Base-by-base conservation (phyloP, 2,797 vertebrate genomes). In the Helostoma temminkii region DNA sequence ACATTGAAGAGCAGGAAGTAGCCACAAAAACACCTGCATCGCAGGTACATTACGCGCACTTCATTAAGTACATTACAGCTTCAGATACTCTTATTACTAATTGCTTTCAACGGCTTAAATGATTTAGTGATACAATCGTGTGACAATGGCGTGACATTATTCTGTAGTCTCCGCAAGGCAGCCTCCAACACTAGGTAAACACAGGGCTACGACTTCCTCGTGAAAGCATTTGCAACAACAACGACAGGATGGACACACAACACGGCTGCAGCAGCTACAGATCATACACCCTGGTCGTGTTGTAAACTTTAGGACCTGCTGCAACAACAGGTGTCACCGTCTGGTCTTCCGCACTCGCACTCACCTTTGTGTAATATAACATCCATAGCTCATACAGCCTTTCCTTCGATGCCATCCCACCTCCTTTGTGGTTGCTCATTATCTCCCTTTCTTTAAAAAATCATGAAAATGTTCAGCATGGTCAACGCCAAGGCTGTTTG, bases 311-410 rank as follows among this genome's bases (percentile, higher is more conserved):
- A 48, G 57, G 42, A 80, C 39, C 72, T 24, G 67, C 66, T 30
- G 69, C 76, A 62, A 86, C 91, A 93, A 93, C 94, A 95, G 93
- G 94, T 94, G 93, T 91, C 89, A 71, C 46, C 78, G 84, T 73
- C 90, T 73, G 87, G 41, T 78, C 85, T 84, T 84, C 85, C 86
- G 86, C 83, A 74, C 80, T 84, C 43, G 65, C 82, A 73, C 95
- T 96, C 91, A 98, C 96, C 96, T 97, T 97, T 30, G 95, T 94
- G 89, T 95, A 96, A 86, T 96, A 97, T 5, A 96, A 94, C 95
- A 97, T 96, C 96, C 97, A 98, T 76, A 97, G 94, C 93, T 98
- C 96, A 57, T 95, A 95, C 55, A 98, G 94, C 78, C 94, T 86
- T 82, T 98, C 96, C 76, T 95, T 96, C 83, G 96, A 95, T 88